A percentile compares a stretch with the other conserved stretches of the same genome.
phyloP scores from a whole-genome alignment of 2,113 vertebrate genomes.

The Pungitius pungitius region DNA sequence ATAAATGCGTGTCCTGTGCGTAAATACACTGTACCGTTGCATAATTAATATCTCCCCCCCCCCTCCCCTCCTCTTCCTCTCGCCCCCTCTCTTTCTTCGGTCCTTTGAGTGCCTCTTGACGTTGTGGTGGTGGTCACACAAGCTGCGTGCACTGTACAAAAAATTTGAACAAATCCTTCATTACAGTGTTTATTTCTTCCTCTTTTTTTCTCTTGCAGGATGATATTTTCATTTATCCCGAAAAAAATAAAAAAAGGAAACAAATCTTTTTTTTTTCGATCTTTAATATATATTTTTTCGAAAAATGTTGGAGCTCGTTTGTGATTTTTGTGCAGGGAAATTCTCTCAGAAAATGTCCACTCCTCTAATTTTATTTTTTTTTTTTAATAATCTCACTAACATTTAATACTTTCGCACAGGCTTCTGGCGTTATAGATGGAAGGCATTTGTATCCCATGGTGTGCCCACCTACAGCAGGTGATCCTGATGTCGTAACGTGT shows the following conservation, averaged over 20 bases:
- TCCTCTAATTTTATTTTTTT: background rate
- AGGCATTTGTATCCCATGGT: slow-evolving; percentile 73
- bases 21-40: slow-evolving; percentile 48
- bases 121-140: slow-evolving; percentile 51
- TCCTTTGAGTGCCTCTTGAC: slow-evolving; percentile 62
- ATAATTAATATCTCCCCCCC: slow-evolving; percentile 52
- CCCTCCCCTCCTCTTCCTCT: slow-evolving; percentile 28
- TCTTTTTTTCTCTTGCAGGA: background rate
- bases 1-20: slow-evolving; percentile 32
- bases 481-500: slow-evolving; percentile 89
- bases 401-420: slow-evolving; percentile 50
- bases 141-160: slow-evolving; percentile 23
- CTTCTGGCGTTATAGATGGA: slow-evolving; percentile 68
- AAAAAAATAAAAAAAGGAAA: background rate
- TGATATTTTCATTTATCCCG: background rate
- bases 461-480: slow-evolving; percentile 92
- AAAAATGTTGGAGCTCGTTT: background rate
- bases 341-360: background rate
- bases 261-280: background rate
- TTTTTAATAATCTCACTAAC: slow-evolving; percentile 5
- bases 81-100: slow-evolving; percentile 16
- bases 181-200: background rate
- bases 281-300: background rate
- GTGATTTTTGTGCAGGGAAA: background rate
- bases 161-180: slow-evolving; percentile 2